phyloP scores from a whole-genome alignment of 2,888 invertebrate species.

The Leptinotarsa tumamoca region DNA sequence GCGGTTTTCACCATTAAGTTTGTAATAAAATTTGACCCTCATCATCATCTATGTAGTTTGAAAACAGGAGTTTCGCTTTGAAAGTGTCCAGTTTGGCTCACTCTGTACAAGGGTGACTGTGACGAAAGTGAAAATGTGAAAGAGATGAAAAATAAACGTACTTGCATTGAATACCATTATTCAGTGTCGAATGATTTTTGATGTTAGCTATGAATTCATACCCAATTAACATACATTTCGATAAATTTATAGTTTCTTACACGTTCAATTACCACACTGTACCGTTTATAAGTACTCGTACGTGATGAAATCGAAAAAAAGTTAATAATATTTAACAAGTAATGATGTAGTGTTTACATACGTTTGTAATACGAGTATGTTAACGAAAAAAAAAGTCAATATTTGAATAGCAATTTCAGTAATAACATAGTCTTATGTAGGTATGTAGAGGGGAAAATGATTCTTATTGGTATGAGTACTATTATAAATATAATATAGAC shows the following conservation, averaged over 20 bases:
- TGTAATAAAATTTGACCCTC: too few species aligned
- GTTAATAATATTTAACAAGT: not conserved
- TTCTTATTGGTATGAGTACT: too few species aligned
- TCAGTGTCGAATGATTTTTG: not conserved
- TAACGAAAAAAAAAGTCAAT: constrained; percentile 6
- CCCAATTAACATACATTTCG: constrained; percentile 4
- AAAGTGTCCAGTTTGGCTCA: too few species aligned
- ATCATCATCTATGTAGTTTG: too few species aligned
- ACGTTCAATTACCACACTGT: constrained; percentile 4
- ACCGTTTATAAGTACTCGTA: not conserved
- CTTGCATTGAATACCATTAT: too few species aligned
- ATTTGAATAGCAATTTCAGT: not conserved
- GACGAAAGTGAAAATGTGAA: too few species aligned
- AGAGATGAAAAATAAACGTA: too few species aligned
- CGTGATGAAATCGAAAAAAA: not conserved
- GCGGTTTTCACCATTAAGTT: too few species aligned
- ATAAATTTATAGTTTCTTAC: not conserved
- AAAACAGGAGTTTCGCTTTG: too few species aligned
- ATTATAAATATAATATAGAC: too few species aligned
- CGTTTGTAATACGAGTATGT: not conserved
- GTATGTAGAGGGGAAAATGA: too few species aligned
- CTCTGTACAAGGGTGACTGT: too few species aligned
- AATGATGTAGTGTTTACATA: constrained; percentile 6
- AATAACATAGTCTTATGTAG: not conserved
- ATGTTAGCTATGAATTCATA: not conserved